Evolutionary conservation across 2,113 vertebrate species (phyloP).

Genomic region (Haemorhous mexicanus): DNA sequence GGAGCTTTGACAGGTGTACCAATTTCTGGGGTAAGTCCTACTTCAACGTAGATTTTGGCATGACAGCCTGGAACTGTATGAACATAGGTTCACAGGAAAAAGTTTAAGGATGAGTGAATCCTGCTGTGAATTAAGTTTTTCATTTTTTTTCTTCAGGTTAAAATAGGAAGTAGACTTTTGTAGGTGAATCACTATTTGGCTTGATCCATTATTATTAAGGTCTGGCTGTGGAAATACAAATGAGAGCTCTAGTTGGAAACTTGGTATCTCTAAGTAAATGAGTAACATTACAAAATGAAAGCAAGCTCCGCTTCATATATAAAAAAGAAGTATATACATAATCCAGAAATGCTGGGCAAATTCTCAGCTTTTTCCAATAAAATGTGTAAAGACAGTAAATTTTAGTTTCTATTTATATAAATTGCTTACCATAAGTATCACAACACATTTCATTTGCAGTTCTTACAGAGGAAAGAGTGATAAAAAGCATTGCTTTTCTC

Average conservation of each 20-base stretch:
- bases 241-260: background rate
- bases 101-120: background rate
- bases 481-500: background rate
- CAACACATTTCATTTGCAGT: background rate
- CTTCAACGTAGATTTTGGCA: background rate
- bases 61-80: background rate
- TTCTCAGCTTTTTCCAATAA: background rate
- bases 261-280: background rate
- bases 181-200: background rate
- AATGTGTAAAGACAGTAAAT: background rate
- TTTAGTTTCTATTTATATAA: background rate
- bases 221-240: background rate
- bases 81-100: background rate
- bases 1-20: slow-evolving; percentile 88
- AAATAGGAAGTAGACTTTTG: background rate
- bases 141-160: background rate
- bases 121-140: background rate
- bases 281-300: background rate
- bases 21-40: slow-evolving; percentile 91
- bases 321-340: background rate
- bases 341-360: background rate
- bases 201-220: background rate
- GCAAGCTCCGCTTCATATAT: background rate
- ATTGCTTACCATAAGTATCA: background rate
- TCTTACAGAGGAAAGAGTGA: background rate